A percentile compares a stretch with the other conserved stretches of the same genome.
These are phyloP conservation scores for Lasiurus cinereus DNA, from an alignment of 2,113 vertebrate genomes.

Conservation along the genomic window DNA sequence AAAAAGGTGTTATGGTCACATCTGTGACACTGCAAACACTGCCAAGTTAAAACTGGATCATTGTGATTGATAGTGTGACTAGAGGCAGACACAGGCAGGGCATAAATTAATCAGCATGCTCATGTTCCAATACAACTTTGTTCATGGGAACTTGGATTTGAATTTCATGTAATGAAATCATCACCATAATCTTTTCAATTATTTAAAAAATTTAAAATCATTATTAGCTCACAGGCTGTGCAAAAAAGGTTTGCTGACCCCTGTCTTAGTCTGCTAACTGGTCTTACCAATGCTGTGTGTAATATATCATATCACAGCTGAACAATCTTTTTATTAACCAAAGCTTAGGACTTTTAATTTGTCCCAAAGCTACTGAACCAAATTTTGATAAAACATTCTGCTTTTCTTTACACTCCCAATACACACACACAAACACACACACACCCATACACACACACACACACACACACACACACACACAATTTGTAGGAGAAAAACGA, in stretches of 20 bases:
- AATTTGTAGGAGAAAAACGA: conserved; percentile 82
- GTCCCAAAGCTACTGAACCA: conserved; percentile 88
- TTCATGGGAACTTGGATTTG: neutral
- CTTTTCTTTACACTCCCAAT: conserved; percentile 86
- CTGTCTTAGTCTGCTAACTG: neutral
- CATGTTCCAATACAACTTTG: neutral
- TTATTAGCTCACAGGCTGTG: neutral
- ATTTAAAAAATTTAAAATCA: neutral
- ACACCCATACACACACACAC: conserved; percentile 59
- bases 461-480: neutral
- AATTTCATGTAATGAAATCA: neutral
- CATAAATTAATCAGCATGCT: neutral
- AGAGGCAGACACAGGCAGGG: neutral
- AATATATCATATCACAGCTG: neutral
- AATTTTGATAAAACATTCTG: conserved; percentile 89
- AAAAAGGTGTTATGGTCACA: neutral
- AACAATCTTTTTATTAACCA: conserved; percentile 75
- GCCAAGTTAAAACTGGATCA: neutral
- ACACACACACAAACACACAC: too few species aligned
- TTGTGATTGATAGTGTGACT: neutral
- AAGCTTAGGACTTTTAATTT: conserved; percentile 91
- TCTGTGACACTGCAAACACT: neutral
- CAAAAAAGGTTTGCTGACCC: neutral
- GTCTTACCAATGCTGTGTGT: neutral
- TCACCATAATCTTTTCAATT: neutral